Evolutionary conservation across 1,140 invertebrate species (phyloP), one percentile per base, ranked within the genome.

Genomic region (Drepana arcuata): DNA sequence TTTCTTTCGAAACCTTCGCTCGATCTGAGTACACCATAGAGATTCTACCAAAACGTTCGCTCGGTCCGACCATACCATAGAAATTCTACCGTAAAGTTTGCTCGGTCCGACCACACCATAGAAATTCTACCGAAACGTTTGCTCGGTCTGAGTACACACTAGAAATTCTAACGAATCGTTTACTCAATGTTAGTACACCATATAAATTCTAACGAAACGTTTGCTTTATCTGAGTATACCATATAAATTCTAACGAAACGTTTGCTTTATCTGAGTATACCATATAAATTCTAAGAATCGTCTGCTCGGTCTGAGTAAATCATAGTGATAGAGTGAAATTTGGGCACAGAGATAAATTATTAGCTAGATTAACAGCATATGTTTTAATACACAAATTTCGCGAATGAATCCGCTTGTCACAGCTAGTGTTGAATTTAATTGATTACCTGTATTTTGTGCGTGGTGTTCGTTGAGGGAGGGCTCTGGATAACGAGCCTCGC

Each of bases 401-500:
- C 10, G 6, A 10, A 3, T 4, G 5, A 5, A 16, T 18, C 9
- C 16, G 21, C 2, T 4, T 18, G 9, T 12, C 9, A 14, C 48
- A 34, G 40, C 57, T 28, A 9, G 48, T 40, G 28, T 45, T 46
- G 14, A 34, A 33, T 14, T 43, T 44, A 28, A 31, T 16, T 29
- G 25, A 12, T 4, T 1, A 14, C 15, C 18, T 30, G 48, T 35
- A 77, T 74, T 51, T 61, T 67, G 56, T 5, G 9, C 18, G 30
- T 54, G 55, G 24, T 16, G 68, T 55, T n/a, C 52, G 55, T 41
- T 73, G 66, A 70, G 70, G 31, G 75, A 80, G 10, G 77, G 75
- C 43, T 89, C 86, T 0, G 89, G 89, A 48, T 89, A 91, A 12
- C 80, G 84, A 0, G 90, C 88, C 41, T 89, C 87, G 2, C 91